Conservation (phyloP, 2,797 vertebrate species). For the Hypotaenidia okinawae region DNA sequence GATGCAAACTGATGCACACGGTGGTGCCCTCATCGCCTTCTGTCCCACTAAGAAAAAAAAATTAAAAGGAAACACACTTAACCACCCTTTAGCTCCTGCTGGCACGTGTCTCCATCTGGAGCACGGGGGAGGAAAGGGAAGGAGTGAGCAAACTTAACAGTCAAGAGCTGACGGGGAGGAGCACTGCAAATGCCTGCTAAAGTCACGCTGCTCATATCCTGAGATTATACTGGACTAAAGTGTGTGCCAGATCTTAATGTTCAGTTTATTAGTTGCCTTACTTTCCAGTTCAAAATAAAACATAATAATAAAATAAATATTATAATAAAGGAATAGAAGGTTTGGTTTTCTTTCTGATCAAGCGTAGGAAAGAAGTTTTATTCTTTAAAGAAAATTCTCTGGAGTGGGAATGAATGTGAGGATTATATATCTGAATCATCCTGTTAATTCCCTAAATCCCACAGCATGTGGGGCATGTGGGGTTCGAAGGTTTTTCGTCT, state of each 20-base stretch:
- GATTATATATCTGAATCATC: constrained; percentile 27
- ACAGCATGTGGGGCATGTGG: neutral
- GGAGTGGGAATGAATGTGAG: constrained; percentile 1
- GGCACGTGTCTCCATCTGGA: neutral
- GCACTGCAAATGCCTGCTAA: neutral
- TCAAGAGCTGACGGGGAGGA: neutral
- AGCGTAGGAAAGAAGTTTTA: constrained; percentile 26
- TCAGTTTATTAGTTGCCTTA: neutral
- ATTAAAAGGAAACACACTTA: neutral
- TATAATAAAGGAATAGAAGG: neutral
- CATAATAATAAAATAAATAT: too few species aligned
- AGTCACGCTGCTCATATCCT: neutral
- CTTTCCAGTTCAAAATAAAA: neutral
- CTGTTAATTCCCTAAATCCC: constrained; percentile 38
- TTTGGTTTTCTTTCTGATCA: neutral
- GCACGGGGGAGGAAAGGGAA: neutral
- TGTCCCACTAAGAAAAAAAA: neutral
- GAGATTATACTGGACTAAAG: neutral
- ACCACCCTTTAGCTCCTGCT: neutral
- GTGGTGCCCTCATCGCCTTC: fast-evolving
- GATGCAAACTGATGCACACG: neutral
- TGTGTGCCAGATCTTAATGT: neutral
- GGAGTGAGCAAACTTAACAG: fast-evolving
- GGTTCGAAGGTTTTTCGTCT: neutral
- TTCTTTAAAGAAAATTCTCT: constrained; percentile 44